phyloP scores from a whole-genome alignment of 2,888 invertebrate genomes.

The Tipula vernalis region DNA sequence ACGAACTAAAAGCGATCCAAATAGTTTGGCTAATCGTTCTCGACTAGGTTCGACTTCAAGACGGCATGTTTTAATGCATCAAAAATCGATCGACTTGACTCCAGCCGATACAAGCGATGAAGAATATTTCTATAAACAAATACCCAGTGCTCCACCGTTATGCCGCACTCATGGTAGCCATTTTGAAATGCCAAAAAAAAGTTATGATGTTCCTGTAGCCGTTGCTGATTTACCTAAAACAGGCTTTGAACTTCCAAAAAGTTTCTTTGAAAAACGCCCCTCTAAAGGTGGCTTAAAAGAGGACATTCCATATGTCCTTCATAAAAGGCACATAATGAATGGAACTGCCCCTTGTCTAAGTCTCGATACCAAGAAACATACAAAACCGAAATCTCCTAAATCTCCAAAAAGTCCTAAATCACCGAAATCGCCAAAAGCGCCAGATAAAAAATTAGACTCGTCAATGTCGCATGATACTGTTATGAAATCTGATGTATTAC shows the following conservation, averaged over 20 bases:
- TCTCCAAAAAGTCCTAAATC: constrained; percentile 51
- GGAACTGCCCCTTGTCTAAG: constrained; percentile 50
- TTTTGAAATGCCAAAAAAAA: constrained; percentile 46
- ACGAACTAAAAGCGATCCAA: constrained; percentile 77
- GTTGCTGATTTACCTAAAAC: constrained; percentile 46
- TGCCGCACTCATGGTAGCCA: constrained; percentile 55
- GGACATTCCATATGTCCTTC: constrained; percentile 74
- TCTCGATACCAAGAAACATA: constrained; percentile 34
- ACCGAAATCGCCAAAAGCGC: constrained; percentile 44
- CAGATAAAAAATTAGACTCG: constrained; percentile 21
- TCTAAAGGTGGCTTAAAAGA: constrained; percentile 37
- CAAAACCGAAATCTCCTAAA: constrained; percentile 50
- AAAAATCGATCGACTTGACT: constrained; percentile 72
- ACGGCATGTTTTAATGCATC: constrained; percentile 71
- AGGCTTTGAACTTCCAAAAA: constrained; percentile 58
- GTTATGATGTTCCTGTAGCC: constrained; percentile 32
- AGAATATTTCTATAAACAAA: constrained; percentile 64
- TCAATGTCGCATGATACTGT: constrained; percentile 22
- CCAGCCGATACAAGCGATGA: constrained; percentile 78
- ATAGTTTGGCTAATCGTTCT: constrained; percentile 59
- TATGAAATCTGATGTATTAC: constrained; percentile 36
- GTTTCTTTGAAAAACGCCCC: constrained; percentile 51
- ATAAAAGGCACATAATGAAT: constrained; percentile 76
- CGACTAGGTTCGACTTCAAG: constrained; percentile 59
- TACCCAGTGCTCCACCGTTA: constrained; percentile 57